Conservation (phyloP, 2,113 vertebrate species). For the Thryonomys swinderianus region DNA sequence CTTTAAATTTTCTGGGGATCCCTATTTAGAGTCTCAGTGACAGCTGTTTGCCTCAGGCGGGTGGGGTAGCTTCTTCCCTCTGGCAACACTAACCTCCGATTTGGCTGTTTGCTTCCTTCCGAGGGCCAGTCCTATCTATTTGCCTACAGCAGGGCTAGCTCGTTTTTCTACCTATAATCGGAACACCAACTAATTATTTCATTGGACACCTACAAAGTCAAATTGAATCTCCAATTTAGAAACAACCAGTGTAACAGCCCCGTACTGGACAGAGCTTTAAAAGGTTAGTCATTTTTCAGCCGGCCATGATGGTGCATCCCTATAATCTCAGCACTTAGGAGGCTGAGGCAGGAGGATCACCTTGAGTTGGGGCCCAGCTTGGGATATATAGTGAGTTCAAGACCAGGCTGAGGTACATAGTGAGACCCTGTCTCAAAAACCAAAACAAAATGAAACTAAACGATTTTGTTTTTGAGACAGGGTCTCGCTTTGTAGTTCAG, state of each 20-base stretch:
- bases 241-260: background rate
- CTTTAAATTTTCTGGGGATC: too few relatives aligned
- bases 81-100: too few relatives aligned
- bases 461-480: too few relatives aligned
- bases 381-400: background rate
- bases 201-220: background rate
- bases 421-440: background rate
- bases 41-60: too few relatives aligned
- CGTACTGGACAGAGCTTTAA: background rate
- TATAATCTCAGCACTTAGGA: background rate
- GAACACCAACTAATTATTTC: conserved; percentile 15
- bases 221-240: background rate
- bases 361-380: background rate
- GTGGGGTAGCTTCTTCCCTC: too few relatives aligned
- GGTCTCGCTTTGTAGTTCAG: too few relatives aligned
- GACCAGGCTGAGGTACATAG: background rate
- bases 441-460: too few relatives aligned
- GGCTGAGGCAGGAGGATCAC: background rate
- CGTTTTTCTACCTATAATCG: too few relatives aligned
- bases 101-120: too few relatives aligned
- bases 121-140: too few relatives aligned
- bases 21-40: too few relatives aligned
- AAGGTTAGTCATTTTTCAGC: background rate
- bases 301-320: background rate
- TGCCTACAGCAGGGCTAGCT: too few relatives aligned